These are phyloP conservation scores for Bombus confusus DNA, from an alignment of 1,140 invertebrate species.

Conservation along the genomic window DNA sequence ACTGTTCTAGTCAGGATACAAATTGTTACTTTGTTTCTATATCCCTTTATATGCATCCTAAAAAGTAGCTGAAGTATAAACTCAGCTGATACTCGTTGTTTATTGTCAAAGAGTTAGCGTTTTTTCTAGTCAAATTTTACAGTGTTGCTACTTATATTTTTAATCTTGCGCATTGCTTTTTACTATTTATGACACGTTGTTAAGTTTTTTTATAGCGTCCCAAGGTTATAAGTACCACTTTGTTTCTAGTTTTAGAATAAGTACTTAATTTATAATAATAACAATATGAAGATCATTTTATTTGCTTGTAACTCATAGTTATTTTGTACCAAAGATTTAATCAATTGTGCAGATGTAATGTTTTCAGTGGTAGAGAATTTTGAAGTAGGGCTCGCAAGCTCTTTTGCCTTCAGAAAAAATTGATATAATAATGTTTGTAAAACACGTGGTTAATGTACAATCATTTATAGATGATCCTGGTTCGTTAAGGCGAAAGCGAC, in stretches of 20 bases:
- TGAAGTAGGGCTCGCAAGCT: neutral
- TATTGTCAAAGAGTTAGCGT: constrained; percentile 43
- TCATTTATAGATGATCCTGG: constrained; percentile 71
- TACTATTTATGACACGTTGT: constrained; percentile 56
- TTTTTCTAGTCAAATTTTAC: constrained; percentile 60
- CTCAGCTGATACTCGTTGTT: constrained; percentile 43
- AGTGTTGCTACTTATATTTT: constrained; percentile 48
- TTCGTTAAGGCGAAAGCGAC: constrained; percentile 73
- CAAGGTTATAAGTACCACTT: constrained; percentile 42
- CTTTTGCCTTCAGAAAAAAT: constrained; percentile 41
- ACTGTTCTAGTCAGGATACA: constrained; percentile 54
- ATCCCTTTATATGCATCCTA: constrained; percentile 40
- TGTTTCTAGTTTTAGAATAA: constrained; percentile 38
- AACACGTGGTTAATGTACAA: constrained; percentile 57
- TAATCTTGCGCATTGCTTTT: constrained; percentile 52
- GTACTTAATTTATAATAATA: constrained; percentile 22
- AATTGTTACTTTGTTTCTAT: constrained; percentile 51
- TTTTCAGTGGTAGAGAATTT: neutral
- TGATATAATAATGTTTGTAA: constrained; percentile 35
- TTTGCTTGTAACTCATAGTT: constrained; percentile 13
- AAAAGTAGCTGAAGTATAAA: constrained; percentile 20
- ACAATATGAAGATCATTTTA: constrained; percentile 22
- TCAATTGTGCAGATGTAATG: neutral
- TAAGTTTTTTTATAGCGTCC: constrained; percentile 54
- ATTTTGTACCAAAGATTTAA: constrained; percentile 15